These are phyloP conservation scores for Heliconius aoede DNA, from an alignment of 2,888 invertebrate genomes.

Conservation along the genomic window DNA sequence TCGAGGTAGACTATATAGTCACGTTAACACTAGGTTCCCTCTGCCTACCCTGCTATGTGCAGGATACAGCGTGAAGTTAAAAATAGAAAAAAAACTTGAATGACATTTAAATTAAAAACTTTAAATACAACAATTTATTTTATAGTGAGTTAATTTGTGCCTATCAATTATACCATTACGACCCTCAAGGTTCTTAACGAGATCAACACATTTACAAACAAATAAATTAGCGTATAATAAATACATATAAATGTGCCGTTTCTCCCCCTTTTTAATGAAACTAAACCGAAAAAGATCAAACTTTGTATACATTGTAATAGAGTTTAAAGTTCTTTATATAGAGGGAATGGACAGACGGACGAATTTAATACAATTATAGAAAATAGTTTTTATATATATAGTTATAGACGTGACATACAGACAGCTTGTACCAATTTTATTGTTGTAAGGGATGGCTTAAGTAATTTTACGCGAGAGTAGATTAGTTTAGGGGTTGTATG, in stretches of 20 bases:
- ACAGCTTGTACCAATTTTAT: constrained; percentile 48
- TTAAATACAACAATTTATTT: neutral
- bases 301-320: neutral
- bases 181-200: constrained; percentile 19
- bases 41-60: too few relatives aligned
- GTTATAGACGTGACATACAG: constrained; percentile 35
- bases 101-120: too few relatives aligned
- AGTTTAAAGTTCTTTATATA: neutral
- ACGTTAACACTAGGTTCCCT: neutral
- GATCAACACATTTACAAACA: constrained; percentile 43
- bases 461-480: constrained; percentile 46
- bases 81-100: too few relatives aligned
- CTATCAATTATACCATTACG: constrained; percentile 24
- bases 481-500: constrained; percentile 38
- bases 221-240: constrained; percentile 43
- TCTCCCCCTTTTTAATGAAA: constrained; percentile 10
- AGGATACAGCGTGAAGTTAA: too few relatives aligned
- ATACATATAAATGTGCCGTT: constrained; percentile 38
- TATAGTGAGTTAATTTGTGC: constrained; percentile 10
- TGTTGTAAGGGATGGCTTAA: constrained; percentile 43
- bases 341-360: constrained; percentile 18
- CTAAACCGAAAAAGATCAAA: constrained; percentile 7
- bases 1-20: neutral
- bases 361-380: constrained; percentile 19
- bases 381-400: constrained; percentile 18